Evolutionary conservation across 1,140 invertebrate species (phyloP), one percentile per base, ranked within the genome.

Genomic region (Aporrectodea caliginosa): DNA sequence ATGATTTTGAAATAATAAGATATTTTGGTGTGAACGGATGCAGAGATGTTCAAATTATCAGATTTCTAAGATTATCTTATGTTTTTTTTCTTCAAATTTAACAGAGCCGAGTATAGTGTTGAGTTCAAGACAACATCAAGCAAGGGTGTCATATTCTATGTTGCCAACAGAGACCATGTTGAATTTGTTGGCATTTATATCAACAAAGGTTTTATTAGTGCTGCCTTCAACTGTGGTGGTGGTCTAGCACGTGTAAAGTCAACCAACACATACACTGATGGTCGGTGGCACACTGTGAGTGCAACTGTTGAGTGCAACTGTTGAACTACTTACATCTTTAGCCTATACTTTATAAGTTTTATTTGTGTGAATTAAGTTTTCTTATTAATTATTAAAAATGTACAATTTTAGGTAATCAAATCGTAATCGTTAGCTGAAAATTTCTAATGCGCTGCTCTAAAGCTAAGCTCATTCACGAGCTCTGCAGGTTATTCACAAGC

Each of bases 61-160:
- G n/a, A n/a, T n/a, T n/a, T n/a, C 22, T 58, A 22, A 58, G 43
- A 12, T 58, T 12, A 22, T 58, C 22, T 58, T 58, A 22, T 58
- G 22, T 22, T 58, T 58, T 58, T 12, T 31, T 32, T n/a, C n/a
- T n/a, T n/a, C n/a, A n/a, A 0, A 30, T 32, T 73, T 84, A 79
- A 76, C 83, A 89, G 87, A 35, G 83, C 84, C 84, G 92, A 93
- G 73, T 92, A 97, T 82, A 92, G 92, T 22, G 89, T 98, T 16
- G 91, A 93, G 30, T 92, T 99, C 86, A 93, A 93, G 82, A 97
- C 96, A 0, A 90, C 89, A 43, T 90, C 91, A 73, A 85, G 90
- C 0, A 91, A 95, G 83, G 97, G 97, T 69, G 90, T 98, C 0
- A 90, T 96, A 43, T 94, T 98, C 86, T 98, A 96, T 86, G 92